A percentile compares a stretch with the other conserved stretches of the same genome.
These are phyloP conservation scores for Cassiopea xamachana DNA, from an alignment of 30 jellyfish, hydroid and myxozoan species.

Conservation along the genomic window DNA sequence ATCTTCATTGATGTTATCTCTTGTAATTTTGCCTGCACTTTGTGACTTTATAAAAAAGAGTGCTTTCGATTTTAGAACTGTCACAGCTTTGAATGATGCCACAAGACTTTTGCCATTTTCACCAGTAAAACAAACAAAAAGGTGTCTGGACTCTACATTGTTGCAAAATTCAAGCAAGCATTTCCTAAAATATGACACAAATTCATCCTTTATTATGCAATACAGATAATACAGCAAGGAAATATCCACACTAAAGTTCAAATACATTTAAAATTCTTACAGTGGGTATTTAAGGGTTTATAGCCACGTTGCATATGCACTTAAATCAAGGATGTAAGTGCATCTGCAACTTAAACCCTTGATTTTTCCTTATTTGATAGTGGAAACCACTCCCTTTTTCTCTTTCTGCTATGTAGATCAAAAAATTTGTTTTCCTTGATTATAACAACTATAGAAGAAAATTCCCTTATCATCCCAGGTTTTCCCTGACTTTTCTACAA, in stretches of 20 bases:
- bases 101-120: slow-evolving; percentile 50
- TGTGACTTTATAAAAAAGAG: slow-evolving; percentile 66
- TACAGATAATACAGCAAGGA: neutral
- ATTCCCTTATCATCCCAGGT: no score
- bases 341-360: no score
- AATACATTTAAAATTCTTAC: no score
- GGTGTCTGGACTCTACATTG: slow-evolving; percentile 70
- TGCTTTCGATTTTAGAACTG: slow-evolving; percentile 47
- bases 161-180: slow-evolving; percentile 75
- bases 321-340: no score
- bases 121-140: slow-evolving; percentile 68
- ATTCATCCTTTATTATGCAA: neutral
- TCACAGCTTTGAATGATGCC: slow-evolving; percentile 75
- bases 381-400: no score
- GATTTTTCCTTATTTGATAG: no score
- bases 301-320: no score
- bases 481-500: no score
- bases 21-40: slow-evolving; percentile 78
- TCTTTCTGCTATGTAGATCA: no score
- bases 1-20: slow-evolving; percentile 61
- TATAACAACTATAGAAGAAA: no score
- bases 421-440: no score
- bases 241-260: neutral
- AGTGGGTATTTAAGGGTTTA: no score
- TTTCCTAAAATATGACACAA: slow-evolving; percentile 46